phyloP scores from a whole-genome alignment of 2,888 invertebrate species.

The Apamea crenata region DNA sequence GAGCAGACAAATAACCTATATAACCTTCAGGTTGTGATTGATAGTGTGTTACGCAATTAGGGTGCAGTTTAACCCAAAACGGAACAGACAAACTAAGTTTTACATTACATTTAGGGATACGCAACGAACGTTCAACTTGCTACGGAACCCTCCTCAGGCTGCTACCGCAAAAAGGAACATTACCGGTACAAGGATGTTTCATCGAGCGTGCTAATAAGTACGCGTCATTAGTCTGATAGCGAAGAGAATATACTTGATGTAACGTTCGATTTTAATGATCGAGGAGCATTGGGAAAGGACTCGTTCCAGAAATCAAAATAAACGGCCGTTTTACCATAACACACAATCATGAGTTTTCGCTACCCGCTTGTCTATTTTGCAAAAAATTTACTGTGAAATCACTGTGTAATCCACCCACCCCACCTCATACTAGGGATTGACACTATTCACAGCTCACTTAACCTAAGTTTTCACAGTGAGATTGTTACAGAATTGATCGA shows the following conservation, averaged over 20 bases:
- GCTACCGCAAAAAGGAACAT: constrained; percentile 54
- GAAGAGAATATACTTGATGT: constrained; percentile 8
- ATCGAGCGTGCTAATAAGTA: constrained; percentile 43
- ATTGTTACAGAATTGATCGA: neutral
- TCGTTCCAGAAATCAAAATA: neutral
- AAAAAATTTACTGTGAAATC: neutral
- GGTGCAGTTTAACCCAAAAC: neutral
- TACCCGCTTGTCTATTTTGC: neutral
- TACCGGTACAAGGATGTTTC: constrained; percentile 38
- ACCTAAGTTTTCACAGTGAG: neutral
- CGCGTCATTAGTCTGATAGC: constrained; percentile 51
- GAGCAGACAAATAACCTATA: neutral
- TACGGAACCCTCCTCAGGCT: constrained; percentile 38
- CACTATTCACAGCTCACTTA: neutral
- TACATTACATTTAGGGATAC: constrained; percentile 22
- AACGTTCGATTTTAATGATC: constrained; percentile 38
- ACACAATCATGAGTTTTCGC: neutral
- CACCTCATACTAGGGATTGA: neutral
- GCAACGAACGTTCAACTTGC: constrained; percentile 18
- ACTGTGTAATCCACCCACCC: neutral
- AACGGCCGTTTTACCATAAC: neutral
- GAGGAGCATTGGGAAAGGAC: neutral
- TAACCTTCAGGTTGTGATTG: neutral
- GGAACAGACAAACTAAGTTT: constrained; percentile 24
- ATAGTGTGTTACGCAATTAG: neutral